Evolutionary conservation across 2,888 invertebrate genomes (phyloP).

Genomic region (Catonia carolina): DNA sequence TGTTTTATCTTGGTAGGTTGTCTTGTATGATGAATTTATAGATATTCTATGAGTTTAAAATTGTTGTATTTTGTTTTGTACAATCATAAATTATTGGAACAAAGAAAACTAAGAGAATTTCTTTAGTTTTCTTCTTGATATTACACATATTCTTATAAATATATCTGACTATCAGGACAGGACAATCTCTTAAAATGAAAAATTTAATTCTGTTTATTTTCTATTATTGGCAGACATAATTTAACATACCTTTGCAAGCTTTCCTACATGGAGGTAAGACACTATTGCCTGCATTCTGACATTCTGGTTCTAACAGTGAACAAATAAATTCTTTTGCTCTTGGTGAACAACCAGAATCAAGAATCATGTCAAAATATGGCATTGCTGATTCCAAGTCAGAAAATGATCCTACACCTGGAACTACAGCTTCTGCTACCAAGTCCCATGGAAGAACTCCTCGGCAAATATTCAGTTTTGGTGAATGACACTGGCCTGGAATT

Average conservation of each 20-base stretch:
- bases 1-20: too few relatives aligned
- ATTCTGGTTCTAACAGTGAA: constrained; percentile 59
- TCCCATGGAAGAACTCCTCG: constrained; percentile 62
- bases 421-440: constrained; percentile 49
- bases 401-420: constrained; percentile 41
- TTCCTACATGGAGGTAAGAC: constrained; percentile 57
- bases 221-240: too few relatives aligned
- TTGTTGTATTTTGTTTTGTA: too few relatives aligned
- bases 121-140: too few relatives aligned
- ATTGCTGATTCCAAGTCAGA: constrained; percentile 45
- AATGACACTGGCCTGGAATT: constrained; percentile 47
- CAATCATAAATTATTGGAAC: too few relatives aligned
- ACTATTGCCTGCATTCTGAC: constrained; percentile 52
- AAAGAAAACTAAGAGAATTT: too few relatives aligned
- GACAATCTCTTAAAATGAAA: too few relatives aligned
- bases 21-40: too few relatives aligned
- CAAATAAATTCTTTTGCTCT: constrained; percentile 56
- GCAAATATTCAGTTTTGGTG: constrained; percentile 49
- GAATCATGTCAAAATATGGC: constrained; percentile 53
- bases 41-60: too few relatives aligned
- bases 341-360: constrained; percentile 57
- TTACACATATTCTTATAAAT: too few relatives aligned
- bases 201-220: too few relatives aligned
- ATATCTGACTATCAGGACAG: too few relatives aligned
- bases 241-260: constrained; percentile 54